Conservation (phyloP, 2,888 invertebrate species). For the Ceratothoa steindachneri region DNA sequence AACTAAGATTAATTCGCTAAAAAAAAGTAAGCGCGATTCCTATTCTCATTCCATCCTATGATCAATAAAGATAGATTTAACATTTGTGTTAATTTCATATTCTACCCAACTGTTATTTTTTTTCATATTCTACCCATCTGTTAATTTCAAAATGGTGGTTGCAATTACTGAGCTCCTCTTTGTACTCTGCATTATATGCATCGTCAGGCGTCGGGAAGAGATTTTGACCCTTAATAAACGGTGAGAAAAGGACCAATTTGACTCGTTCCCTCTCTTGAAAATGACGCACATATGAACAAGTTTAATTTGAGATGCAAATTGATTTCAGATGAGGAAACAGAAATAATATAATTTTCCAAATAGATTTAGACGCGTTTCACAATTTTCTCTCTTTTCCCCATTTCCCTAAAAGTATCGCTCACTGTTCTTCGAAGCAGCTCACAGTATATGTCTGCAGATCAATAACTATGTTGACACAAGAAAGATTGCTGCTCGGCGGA, state of each 20-base stretch:
- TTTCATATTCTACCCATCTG: not conserved
- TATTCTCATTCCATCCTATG: too few relatives aligned
- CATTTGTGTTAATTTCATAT: too few relatives aligned
- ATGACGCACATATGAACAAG: constrained; percentile 36
- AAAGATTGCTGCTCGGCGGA: too few relatives aligned
- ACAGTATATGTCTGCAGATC: not conserved
- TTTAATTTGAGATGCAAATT: constrained; percentile 42
- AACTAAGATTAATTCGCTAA: too few relatives aligned
- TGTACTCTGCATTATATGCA: not conserved
- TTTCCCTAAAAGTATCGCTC: not conserved
- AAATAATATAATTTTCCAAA: constrained; percentile 28
- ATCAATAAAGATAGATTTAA: too few relatives aligned
- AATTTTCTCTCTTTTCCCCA: not conserved
- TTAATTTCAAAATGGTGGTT: constrained; percentile 23
- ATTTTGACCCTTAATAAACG: constrained; percentile 20
- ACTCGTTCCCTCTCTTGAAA: constrained; percentile 15
- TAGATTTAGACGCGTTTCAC: constrained; percentile 25
- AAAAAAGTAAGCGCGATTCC: too few relatives aligned
- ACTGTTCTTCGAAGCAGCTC: not conserved
- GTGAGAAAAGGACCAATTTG: constrained; percentile 10
- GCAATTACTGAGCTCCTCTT: constrained; percentile 33
- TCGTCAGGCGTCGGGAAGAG: not conserved
- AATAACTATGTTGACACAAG: not conserved
- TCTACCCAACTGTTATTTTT: too few relatives aligned
- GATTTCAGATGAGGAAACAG: constrained; percentile 39